Evolutionary conservation across 1,140 invertebrate species (phyloP).

Genomic region (Platorchestia sp.): DNA sequence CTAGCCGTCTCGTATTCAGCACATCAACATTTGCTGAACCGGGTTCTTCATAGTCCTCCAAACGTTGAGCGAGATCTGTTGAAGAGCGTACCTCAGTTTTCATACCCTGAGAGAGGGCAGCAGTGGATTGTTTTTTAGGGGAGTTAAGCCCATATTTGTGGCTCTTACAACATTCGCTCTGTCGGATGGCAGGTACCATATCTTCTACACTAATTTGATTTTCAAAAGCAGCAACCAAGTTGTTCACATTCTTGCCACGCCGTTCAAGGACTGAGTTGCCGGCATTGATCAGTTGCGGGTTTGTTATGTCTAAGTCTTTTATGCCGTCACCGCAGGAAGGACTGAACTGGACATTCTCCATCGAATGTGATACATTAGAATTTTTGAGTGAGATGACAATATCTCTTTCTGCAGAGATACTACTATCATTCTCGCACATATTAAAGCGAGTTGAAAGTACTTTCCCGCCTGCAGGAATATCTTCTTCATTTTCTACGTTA

Average conservation of each 20-base stretch:
- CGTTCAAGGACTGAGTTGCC: background rate
- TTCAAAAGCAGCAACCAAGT: constrained; percentile 17
- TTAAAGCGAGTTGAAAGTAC: background rate
- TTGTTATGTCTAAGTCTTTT: background rate
- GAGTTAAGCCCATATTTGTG: background rate
- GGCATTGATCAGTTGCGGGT: background rate
- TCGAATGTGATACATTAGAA: background rate
- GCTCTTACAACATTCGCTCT: background rate
- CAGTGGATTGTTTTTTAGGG: background rate
- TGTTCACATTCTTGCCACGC: background rate
- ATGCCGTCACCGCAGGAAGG: background rate
- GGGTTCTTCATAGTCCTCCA: background rate
- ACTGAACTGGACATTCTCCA: background rate
- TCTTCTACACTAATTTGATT: constrained; percentile 1
- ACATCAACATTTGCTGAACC: constrained; percentile 38
- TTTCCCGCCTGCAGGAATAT: background rate
- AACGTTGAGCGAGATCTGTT: background rate
- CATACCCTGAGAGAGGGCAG: background rate
- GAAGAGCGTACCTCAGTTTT: background rate
- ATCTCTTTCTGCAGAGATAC: background rate
- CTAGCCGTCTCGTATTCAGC: background rate
- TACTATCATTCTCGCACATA: background rate
- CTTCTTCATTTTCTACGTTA: background rate
- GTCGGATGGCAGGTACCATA: background rate
- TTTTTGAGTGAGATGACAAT: background rate